phyloP scores from a whole-genome alignment of 1,140 invertebrate genomes.

The Pseudomyrmex pallidus region DNA sequence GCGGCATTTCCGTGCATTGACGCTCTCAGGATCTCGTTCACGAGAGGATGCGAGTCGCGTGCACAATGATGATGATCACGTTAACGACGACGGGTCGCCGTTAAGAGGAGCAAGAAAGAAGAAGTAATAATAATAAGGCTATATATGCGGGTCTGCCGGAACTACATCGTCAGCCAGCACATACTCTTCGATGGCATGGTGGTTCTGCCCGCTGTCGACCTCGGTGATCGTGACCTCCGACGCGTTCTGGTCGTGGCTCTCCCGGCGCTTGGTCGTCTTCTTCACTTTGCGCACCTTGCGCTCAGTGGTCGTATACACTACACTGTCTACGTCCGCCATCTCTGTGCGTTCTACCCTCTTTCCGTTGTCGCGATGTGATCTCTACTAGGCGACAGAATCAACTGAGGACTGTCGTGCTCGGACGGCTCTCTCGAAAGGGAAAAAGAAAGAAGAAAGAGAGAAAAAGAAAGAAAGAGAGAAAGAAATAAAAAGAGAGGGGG shows the following conservation, averaged over 20 bases:
- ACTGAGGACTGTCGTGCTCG: constrained; percentile 33
- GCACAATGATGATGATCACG: constrained; percentile 6
- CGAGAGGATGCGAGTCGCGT: background rate
- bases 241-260: constrained; percentile 88
- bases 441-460: constrained; percentile 4
- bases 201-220: constrained; percentile 90
- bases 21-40: constrained; percentile 4
- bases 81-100: constrained; percentile 8
- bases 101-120: constrained; percentile 55
- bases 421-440: constrained; percentile 29
- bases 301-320: constrained; percentile 93
- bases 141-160: constrained; percentile 34
- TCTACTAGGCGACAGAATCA: constrained; percentile 35
- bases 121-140: background rate
- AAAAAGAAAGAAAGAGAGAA: background rate
- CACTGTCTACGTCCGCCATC: constrained; percentile 95
- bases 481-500: background rate
- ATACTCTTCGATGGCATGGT: constrained; percentile 91
- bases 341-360: constrained; percentile 25
- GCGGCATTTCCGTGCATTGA: background rate
- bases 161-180: constrained; percentile 87
- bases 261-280: constrained; percentile 92
- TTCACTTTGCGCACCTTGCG: constrained; percentile 95
- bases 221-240: constrained; percentile 92
- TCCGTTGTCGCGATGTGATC: constrained; percentile 48